Conservation (phyloP, 2,113 vertebrate genomes). For the Pelvicachromis taeniatus region DNA sequence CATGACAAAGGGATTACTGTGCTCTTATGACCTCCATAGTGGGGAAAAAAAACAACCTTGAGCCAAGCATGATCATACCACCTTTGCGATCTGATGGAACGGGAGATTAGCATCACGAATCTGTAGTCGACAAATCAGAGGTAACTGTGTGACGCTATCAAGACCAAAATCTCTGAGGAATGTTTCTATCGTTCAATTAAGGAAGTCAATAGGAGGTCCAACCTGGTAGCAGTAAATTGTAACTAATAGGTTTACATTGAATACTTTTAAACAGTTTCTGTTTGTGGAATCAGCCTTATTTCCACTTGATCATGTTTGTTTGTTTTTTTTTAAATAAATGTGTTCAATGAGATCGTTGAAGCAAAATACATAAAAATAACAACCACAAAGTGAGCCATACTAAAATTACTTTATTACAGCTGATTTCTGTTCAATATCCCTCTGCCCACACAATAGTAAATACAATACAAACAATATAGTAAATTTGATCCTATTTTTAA, state of each 20-base stretch:
- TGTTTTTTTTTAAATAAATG: neutral
- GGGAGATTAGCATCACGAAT: neutral
- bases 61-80: neutral
- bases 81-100: neutral
- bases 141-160: neutral
- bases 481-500: constrained; percentile 89
- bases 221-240: neutral
- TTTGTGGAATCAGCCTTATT: neutral
- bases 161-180: neutral
- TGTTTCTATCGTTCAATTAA: neutral
- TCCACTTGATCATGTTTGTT: neutral
- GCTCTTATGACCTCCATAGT: neutral
- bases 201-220: neutral
- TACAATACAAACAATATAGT: constrained; percentile 99
- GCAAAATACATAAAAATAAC: neutral
- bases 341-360: neutral
- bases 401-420: constrained; percentile 99
- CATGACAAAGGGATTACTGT: neutral
- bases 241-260: neutral
- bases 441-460: constrained; percentile 97
- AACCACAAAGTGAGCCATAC: constrained; percentile 71
- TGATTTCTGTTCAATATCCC: constrained; percentile 93
- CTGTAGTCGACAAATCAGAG: neutral
- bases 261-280: neutral
- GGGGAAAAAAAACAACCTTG: neutral